A percentile compares a stretch with the other conserved stretches of the same genome.
Evolutionary conservation across 2,113 vertebrate genomes (phyloP).

Genomic region (Thomomys bottae): DNA sequence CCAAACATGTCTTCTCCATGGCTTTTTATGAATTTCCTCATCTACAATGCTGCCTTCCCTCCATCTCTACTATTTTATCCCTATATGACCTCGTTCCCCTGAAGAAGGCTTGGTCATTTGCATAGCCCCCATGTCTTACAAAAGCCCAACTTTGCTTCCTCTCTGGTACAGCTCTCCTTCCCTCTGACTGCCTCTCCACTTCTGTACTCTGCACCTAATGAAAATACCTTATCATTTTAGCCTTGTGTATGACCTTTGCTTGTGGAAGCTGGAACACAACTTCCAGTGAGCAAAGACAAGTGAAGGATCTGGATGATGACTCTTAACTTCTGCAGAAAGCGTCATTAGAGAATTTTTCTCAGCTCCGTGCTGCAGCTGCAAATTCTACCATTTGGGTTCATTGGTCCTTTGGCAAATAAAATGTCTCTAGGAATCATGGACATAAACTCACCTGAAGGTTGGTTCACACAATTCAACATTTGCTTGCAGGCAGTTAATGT

Average conservation of each 20-base stretch:
- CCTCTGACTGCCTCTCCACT: neutral
- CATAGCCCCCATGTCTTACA: too few relatives aligned
- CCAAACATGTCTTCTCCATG: neutral
- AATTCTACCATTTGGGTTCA: neutral
- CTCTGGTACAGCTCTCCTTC: neutral
- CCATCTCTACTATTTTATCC: neutral
- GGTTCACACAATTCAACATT: neutral
- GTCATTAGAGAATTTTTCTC: neutral
- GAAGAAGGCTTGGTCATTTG: neutral
- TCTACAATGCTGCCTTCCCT: neutral
- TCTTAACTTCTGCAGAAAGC: neutral
- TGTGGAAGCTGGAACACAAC: neutral
- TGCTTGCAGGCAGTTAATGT: neutral
- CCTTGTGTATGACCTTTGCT: neutral
- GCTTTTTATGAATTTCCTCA: neutral
- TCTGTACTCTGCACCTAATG: neutral
- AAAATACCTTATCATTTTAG: neutral
- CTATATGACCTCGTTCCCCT: too few relatives aligned
- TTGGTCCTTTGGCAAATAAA: neutral
- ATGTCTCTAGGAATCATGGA: neutral
- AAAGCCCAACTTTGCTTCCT: neutral
- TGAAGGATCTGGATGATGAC: neutral
- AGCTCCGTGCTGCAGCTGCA: neutral
- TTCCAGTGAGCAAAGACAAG: neutral
- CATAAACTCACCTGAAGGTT: too few relatives aligned